These are phyloP conservation scores for Troides helena DNA, from an alignment of 2,888 invertebrate species.

Conservation along the genomic window DNA sequence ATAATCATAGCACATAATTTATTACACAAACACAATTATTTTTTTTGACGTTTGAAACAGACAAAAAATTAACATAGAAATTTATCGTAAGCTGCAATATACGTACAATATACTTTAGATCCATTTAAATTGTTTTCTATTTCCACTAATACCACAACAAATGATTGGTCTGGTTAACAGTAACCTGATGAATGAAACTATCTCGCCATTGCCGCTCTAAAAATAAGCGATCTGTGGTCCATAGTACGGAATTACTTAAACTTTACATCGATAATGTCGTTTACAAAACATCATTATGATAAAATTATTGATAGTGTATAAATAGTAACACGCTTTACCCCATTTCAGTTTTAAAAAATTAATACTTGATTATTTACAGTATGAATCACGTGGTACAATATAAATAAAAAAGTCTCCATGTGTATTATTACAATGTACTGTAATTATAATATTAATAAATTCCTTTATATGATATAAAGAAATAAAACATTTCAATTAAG, in stretches of 20 bases:
- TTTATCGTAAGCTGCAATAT: slow-evolving; percentile 27
- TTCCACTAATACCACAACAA: slow-evolving; percentile 50
- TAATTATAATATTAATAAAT: too few species aligned
- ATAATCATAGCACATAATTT: not conserved
- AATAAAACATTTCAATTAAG: not conserved
- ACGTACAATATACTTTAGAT: slow-evolving; percentile 57
- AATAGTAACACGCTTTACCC: slow-evolving; percentile 32
- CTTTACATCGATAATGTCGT: slow-evolving; percentile 61
- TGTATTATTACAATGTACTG: too few species aligned
- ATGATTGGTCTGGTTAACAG: slow-evolving; percentile 51
- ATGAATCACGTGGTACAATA: not conserved
- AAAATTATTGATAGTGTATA: slow-evolving; percentile 51
- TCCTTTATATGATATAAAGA: too few species aligned
- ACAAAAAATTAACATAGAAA: slow-evolving; percentile 10
- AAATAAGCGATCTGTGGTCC: slow-evolving; percentile 59
- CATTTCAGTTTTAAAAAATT: slow-evolving; percentile 5
- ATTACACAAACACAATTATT: slow-evolving; percentile 6
- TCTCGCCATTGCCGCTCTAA: slow-evolving; percentile 49
- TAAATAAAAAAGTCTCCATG: too few species aligned
- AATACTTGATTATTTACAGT: not conserved
- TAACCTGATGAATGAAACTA: slow-evolving; percentile 62
- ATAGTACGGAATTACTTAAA: slow-evolving; percentile 70
- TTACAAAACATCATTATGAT: slow-evolving; percentile 66
- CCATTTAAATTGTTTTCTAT: slow-evolving; percentile 46
- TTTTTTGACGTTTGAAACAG: not conserved